Percentiles rank a stretch among this genome's conserved stretches.
phyloP scores from a whole-genome alignment of 2,113 vertebrate genomes.

The Coreoperca whiteheadi region DNA sequence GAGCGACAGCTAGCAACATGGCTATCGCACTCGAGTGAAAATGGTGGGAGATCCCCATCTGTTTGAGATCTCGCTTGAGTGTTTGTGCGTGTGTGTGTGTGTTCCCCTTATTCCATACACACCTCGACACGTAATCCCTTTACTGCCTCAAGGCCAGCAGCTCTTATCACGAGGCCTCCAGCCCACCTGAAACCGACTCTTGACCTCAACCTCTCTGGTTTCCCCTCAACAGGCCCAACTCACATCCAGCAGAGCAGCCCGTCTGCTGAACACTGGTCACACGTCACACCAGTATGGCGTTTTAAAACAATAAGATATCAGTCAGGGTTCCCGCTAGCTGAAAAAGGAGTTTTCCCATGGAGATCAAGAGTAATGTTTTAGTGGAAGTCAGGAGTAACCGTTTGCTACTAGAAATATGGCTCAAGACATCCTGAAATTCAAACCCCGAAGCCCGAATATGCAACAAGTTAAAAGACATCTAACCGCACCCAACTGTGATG shows the following conservation, averaged over 20 bases:
- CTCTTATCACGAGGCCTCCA: constrained; percentile 56
- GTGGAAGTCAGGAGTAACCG: too few species aligned
- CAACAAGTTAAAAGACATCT: too few species aligned
- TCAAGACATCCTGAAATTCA: background rate
- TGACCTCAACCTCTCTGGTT: constrained; percentile 14
- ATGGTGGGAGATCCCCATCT: constrained; percentile 58
- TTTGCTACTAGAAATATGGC: background rate
- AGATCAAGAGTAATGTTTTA: background rate
- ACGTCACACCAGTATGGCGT: background rate
- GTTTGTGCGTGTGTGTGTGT: constrained; percentile 28
- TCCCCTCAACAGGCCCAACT: background rate
- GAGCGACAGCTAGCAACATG: constrained; percentile 33
- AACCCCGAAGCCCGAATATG: too few species aligned
- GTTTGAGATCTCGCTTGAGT: constrained; percentile 41
- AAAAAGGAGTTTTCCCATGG: background rate
- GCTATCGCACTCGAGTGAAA: constrained; percentile 37
- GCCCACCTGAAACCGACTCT: constrained; percentile 27
- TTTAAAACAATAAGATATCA: background rate
- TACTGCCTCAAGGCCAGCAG: constrained; percentile 42
- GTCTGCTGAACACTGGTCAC: background rate
- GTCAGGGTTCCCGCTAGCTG: background rate
- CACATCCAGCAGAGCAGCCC: background rate
- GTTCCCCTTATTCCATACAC: constrained; percentile 14
- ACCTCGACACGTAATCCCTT: constrained; percentile 43
- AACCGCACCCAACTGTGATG: background rate